Conservation (phyloP, 2,888 invertebrate species). For the Cryptus viduatorius region DNA sequence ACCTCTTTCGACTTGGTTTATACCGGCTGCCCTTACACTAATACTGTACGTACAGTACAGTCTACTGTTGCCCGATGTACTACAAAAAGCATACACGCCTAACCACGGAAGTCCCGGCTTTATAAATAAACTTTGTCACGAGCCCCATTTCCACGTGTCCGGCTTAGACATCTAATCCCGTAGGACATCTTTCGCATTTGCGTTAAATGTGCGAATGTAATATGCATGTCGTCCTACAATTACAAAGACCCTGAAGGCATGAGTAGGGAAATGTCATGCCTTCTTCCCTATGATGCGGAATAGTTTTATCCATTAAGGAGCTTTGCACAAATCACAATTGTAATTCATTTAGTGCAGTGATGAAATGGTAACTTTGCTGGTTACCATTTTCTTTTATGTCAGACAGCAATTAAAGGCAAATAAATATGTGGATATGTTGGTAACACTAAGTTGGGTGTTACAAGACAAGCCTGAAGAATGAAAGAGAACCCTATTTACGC, state of each 20-base stretch:
- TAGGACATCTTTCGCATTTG: not conserved
- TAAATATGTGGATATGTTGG: not conserved
- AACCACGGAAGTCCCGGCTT: slow-evolving; percentile 70
- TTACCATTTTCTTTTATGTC: too few relatives aligned
- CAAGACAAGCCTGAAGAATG: not conserved
- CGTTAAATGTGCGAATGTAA: slow-evolving; percentile 10
- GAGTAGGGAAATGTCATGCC: not conserved
- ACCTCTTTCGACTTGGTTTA: slow-evolving; percentile 35
- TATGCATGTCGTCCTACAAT: not conserved
- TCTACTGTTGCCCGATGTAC: slow-evolving; percentile 34
- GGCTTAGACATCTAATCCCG: slow-evolving; percentile 59
- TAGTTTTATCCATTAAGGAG: not conserved
- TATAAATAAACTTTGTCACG: slow-evolving; percentile 78
- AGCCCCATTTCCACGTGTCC: slow-evolving; percentile 68
- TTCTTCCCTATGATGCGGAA: not conserved
- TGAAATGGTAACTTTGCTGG: too few relatives aligned
- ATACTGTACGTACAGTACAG: slow-evolving; percentile 27
- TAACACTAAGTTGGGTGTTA: not conserved
- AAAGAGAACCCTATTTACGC: slow-evolving; percentile 11
- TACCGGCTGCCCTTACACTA: slow-evolving; percentile 22
- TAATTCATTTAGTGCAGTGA: too few relatives aligned
- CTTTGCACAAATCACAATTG: too few relatives aligned
- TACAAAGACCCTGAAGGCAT: not conserved
- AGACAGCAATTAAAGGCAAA: too few relatives aligned
- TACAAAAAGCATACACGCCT: not conserved